Evolutionary conservation across 2,113 vertebrate genomes (phyloP).

Genomic region (Channa argus): DNA sequence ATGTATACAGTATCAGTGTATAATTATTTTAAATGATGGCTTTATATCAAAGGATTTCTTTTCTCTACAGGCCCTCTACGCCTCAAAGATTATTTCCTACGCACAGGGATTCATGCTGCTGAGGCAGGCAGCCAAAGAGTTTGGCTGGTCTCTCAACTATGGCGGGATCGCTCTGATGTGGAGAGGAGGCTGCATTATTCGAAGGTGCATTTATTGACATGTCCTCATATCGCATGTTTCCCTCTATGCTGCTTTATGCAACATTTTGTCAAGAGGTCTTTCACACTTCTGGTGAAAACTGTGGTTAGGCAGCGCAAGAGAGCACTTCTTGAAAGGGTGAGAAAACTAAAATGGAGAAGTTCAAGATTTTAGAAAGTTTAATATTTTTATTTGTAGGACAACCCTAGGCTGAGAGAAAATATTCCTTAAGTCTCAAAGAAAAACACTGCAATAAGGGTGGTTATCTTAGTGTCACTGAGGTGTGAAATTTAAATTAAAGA

Average conservation of each 20-base stretch:
- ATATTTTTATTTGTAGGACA: background rate
- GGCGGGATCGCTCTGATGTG: slow-evolving; percentile 98
- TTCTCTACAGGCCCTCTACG: slow-evolving; percentile 91
- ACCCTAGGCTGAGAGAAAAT: background rate
- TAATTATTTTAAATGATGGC: background rate
- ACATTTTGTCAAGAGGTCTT: slow-evolving; percentile 32
- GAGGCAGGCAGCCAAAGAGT: slow-evolving; percentile 93
- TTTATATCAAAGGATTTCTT: background rate
- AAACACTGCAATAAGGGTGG: background rate
- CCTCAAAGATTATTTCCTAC: slow-evolving; percentile 98
- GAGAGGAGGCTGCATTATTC: slow-evolving; percentile 98
- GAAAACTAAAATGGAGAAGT: slow-evolving; percentile 13
- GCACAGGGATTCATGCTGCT: slow-evolving; percentile 98
- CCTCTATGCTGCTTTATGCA: slow-evolving; percentile 36
- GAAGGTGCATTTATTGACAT: slow-evolving; percentile 84
- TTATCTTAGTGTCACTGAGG: background rate
- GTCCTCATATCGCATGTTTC: slow-evolving; percentile 14
- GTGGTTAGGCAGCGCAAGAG: background rate
- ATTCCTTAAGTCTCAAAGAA: background rate
- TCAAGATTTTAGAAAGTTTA: too few species aligned
- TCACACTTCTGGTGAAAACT: slow-evolving; percentile 54
- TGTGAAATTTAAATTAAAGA: too few species aligned
- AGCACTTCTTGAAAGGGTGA: background rate
- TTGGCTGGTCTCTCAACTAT: slow-evolving; percentile 94
- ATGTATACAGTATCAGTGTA: too few species aligned